phyloP scores from a whole-genome alignment of 2,797 vertebrate genomes.

The Leptoclinus maculatus region DNA sequence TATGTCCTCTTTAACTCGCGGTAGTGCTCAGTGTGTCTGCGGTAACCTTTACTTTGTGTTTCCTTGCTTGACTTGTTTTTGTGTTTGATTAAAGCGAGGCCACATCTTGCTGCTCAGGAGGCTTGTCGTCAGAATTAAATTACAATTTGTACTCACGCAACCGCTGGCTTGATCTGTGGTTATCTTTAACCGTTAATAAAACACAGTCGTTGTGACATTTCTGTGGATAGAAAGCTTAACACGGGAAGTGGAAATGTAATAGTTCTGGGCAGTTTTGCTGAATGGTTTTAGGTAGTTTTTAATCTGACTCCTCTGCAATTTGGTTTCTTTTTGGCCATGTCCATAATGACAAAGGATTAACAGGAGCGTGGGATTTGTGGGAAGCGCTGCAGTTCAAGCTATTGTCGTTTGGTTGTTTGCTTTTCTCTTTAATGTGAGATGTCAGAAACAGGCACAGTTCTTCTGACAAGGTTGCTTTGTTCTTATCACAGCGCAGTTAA shows the following conservation, averaged over 20 bases:
- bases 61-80: conserved; percentile 28
- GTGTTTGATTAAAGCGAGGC: conserved; percentile 13
- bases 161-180: conserved; percentile 22
- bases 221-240: conserved; percentile 16
- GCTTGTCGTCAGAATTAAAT: conserved; percentile 35
- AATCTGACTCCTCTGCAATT: conserved; percentile 37
- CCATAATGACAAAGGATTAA: conserved; percentile 52
- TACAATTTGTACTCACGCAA: conserved; percentile 35
- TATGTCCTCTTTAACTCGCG: conserved; percentile 3
- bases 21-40: not conserved
- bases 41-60: conserved; percentile 1
- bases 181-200: conserved; percentile 42
- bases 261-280: conserved; percentile 10
- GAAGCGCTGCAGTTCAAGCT: conserved; percentile 20
- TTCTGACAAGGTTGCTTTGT: conserved; percentile 2
- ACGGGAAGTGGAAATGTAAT: conserved; percentile 23
- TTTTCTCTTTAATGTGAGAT: conserved; percentile 19
- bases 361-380: conserved; percentile 32
- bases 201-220: conserved; percentile 6
- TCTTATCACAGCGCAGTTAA: conserved; percentile 3
- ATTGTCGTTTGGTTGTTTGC: conserved; percentile 34
- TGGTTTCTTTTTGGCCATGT: conserved; percentile 25
- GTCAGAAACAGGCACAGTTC: not conserved
- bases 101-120: conserved; percentile 19
- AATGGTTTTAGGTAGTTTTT: conserved; percentile 42